Evolutionary conservation across 1,140 invertebrate species (phyloP).

Genomic region (Heterodera schachtii): DNA sequence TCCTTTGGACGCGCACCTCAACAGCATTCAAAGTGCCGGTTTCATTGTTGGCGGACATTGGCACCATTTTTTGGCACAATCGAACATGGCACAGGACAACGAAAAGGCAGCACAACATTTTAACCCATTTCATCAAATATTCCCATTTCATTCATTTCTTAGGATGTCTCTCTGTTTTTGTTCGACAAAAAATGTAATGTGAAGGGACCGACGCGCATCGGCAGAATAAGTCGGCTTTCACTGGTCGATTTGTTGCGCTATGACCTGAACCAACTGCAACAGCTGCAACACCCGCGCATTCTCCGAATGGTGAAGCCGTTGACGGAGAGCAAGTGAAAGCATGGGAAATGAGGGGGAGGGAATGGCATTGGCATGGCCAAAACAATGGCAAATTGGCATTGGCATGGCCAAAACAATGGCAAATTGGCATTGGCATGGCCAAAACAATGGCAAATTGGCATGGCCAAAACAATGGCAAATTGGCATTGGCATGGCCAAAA

Average conservation of each 20-base stretch:
- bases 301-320: conserved; percentile 66
- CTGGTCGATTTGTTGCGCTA: conserved; percentile 66
- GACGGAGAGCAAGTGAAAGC: conserved; percentile 68
- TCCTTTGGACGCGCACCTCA: conserved; percentile 20
- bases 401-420: too few species aligned
- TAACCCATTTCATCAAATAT: neutral
- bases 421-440: too few species aligned
- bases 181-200: conserved; percentile 68
- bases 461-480: too few species aligned
- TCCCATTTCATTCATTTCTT: neutral
- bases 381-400: too few species aligned
- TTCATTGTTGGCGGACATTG: conserved; percentile 19
- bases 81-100: conserved; percentile 10
- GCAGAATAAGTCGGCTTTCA: conserved; percentile 61
- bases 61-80: conserved; percentile 29
- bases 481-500: too few species aligned
- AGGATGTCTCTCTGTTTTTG: conserved; percentile 61
- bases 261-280: conserved; percentile 57
- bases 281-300: conserved; percentile 67
- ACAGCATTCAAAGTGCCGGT: conserved; percentile 11
- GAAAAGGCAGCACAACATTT: neutral
- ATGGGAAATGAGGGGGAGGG: neutral
- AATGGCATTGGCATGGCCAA: too few species aligned
- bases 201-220: conserved; percentile 55
- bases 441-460: too few species aligned